Conservation (phyloP, 2,797 vertebrate genomes). For the Eleutherodactylus coqui region DNA sequence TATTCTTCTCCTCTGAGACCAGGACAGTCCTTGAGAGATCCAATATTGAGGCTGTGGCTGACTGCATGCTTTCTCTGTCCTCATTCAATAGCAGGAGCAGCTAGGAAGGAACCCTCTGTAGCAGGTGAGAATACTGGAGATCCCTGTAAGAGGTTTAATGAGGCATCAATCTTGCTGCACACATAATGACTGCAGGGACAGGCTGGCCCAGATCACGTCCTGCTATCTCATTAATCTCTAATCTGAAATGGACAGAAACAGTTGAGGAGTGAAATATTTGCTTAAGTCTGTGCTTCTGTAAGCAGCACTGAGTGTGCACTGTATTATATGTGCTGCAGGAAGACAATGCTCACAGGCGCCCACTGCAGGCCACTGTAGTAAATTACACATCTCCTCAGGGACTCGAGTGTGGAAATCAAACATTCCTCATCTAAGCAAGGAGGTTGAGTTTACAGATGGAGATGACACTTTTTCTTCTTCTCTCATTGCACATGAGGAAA, state of each 20-base stretch:
- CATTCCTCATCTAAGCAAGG: constrained; percentile 17
- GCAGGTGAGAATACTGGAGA: constrained; percentile 21
- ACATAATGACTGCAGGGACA: constrained; percentile 31
- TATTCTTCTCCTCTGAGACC: constrained; percentile 65
- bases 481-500: constrained; percentile 43
- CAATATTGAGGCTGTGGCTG: constrained; percentile 73
- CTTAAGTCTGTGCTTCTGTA: constrained; percentile 24
- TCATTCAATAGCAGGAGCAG: constrained; percentile 26
- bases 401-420: constrained; percentile 23
- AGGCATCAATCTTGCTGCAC: constrained; percentile 54
- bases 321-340: constrained; percentile 50
- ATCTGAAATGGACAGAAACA: constrained; percentile 39
- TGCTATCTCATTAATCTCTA: constrained; percentile 49
- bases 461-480: constrained; percentile 4
- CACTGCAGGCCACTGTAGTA: constrained; percentile 1
- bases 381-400: background rate
- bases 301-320: constrained; percentile 22
- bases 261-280: constrained; percentile 41
- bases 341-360: constrained; percentile 30
- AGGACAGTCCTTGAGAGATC: constrained; percentile 71
- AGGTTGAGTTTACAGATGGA: background rate
- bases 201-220: constrained; percentile 28
- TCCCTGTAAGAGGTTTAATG: constrained; percentile 54
- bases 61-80: constrained; percentile 64
- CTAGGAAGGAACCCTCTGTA: background rate